phyloP scores from a whole-genome alignment of 2,888 invertebrate species.

The Drosophila kanekoi region DNA sequence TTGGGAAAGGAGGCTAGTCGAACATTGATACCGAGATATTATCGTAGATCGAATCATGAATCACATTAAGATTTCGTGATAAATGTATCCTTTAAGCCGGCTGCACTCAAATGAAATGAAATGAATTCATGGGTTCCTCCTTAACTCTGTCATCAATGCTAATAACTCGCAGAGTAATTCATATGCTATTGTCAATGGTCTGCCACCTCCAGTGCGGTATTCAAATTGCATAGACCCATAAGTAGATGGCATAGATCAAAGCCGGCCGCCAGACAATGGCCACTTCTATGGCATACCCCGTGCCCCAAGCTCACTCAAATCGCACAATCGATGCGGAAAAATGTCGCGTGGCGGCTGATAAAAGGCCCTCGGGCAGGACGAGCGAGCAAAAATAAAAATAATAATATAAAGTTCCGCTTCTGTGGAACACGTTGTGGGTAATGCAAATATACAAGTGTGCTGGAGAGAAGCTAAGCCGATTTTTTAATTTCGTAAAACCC shows the following conservation, averaged over 20 bases:
- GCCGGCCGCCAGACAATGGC: conserved; percentile 62
- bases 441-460: conserved; percentile 56
- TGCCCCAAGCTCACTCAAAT: conserved; percentile 1
- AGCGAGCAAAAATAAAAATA: conserved; percentile 13
- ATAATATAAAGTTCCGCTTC: conserved; percentile 38
- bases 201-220: conserved; percentile 35
- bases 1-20: no score
- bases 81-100: not conserved
- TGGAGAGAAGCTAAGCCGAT: conserved; percentile 64
- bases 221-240: conserved; percentile 25
- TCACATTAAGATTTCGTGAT: conserved; percentile 4
- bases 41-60: no score
- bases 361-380: conserved; percentile 54
- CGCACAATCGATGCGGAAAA: conserved; percentile 66
- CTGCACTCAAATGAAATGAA: not conserved
- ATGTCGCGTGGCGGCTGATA: conserved; percentile 76
- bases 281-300: conserved; percentile 27
- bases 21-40: not conserved
- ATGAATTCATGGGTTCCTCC: conserved; percentile 3
- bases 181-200: conserved; percentile 20
- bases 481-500: conserved; percentile 75
- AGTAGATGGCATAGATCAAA: conserved; percentile 67
- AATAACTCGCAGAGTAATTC: conserved; percentile 36
- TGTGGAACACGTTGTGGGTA: conserved; percentile 59
- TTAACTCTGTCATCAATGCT: conserved; percentile 18